Conservation (phyloP, 2,113 vertebrate genomes). For the Isichthys henryi region DNA sequence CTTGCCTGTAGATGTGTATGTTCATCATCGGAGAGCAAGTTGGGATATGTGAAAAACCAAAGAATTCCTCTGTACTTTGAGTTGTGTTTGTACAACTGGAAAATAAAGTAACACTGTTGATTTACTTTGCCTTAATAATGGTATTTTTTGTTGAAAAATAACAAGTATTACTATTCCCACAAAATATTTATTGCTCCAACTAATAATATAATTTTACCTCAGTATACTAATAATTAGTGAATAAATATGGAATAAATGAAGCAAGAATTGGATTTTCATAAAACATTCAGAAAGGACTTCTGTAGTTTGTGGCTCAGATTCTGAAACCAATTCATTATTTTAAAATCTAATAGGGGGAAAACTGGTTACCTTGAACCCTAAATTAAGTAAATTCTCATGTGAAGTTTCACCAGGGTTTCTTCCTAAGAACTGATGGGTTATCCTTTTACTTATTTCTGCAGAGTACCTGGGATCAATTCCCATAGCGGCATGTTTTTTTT, state of each 20-base stretch:
- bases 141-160: no score
- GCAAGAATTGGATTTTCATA: background rate
- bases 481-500: background rate
- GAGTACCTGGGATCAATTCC: slow-evolving; percentile 18
- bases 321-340: background rate
- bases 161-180: no score
- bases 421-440: slow-evolving; percentile 1
- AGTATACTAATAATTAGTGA: background rate
- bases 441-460: background rate
- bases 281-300: background rate
- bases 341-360: background rate
- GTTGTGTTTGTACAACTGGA: background rate
- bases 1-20: background rate
- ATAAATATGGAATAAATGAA: background rate
- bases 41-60: background rate
- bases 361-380: background rate
- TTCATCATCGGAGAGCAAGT: background rate
- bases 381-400: background rate
- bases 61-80: background rate
- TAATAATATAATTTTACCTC: background rate
- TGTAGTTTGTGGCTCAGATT: background rate
- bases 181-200: no score
- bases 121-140: no score
- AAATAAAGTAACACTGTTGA: background rate
- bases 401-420: background rate